Evolutionary conservation across 2,888 invertebrate species (phyloP), one percentile per base, ranked within the genome.

Genomic region (Pocota personata): DNA sequence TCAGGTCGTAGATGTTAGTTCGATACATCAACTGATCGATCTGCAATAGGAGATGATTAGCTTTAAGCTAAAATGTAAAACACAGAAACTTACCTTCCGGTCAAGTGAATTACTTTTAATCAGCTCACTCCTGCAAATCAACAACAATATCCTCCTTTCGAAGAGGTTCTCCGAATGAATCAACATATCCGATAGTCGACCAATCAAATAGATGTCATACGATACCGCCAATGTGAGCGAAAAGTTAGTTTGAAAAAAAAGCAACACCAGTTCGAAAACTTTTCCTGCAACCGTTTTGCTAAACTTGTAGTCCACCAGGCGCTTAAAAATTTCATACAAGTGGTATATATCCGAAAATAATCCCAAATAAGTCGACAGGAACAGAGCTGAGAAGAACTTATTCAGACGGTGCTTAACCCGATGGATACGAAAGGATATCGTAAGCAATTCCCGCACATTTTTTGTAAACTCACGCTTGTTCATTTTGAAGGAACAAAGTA

Each of bases 161-260:
- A 40, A 71, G 8, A 19, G 7, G n/a, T n/a, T n/a, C 10, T 71
- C 35, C 8, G 21, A 19, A 1, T 24, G 6, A 7, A 58, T n/a
- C 19, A 72, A 12, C 27, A 58, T 35, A 12, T 35, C 46, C 14
- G 57, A 58, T 4, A 72, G 3, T 8, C 48, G n/a, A 0, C 46
- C 21, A 24, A 72, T 48, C 21, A 72, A 24, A 21, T 12, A 58
- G n/a, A 72, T 19, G 19, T 67, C 52, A 52, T n/a, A 66, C n/a
- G 32, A 6, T 6, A 8, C n/a, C 8, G 5, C 7, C 3, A 66
- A 14, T 4, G 35, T 16, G 8, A 21, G 10, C 12, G 6, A 3
- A 24, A 43, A 0, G 16, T 7, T 8, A 8, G 24, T n/a, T 1
- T 0, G 2, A 24, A 24, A 24, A n/a, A 32, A 16, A 10, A 5